Base-by-base conservation (phyloP, 2,797 vertebrate species). In the Pygocentrus nattereri region DNA sequence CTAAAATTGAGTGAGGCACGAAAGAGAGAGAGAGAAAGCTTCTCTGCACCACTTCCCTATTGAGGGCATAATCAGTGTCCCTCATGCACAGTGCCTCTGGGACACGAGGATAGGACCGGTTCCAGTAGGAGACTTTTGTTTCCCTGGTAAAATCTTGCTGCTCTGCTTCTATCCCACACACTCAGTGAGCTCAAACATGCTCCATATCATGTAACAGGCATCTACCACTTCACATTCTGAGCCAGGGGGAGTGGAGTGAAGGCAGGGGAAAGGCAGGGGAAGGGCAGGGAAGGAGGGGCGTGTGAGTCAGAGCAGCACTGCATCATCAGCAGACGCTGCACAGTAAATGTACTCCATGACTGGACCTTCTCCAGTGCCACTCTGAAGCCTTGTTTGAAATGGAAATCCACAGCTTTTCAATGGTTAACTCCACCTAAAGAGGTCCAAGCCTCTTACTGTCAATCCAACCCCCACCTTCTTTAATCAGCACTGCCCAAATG, bases 161-260 rank as follows among this genome's bases (percentile, higher is more conserved):
- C 89, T 91, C 87, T 44, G 89, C 88, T 84, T 88, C 80, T 91
- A 89, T 87, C 91, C 92, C 87, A 91, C 93, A 89, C 92, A 91
- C 92, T 91, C 90, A 41, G 84, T 90, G 93, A 89, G 86, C 81
- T 90, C 59, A 91, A 91, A 94, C 93, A 93, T 89, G 94, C 94
- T 94, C 91, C 92, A 88, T 93, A 95, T 97, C 96, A 95, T 96
- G 94, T 96, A 95, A 94, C 94, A 92, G 95, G 95, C 93, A 95
- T 90, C 93, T 96, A 97, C 94, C 95, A 96, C 93, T 95, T 88
- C 88, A 88, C 85, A 90, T 92, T 89, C 92, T 89, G 85, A 83
- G 88, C 69, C 68, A 25, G 73, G 52, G 88, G 88, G 74, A 82
- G 19, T 52, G 59, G 34, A 76, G 87, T 85, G 88, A 86, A 80